These are phyloP conservation scores for Enteromius fasciolatus DNA, from an alignment of 2,797 vertebrate genomes.

Conservation along the genomic window DNA sequence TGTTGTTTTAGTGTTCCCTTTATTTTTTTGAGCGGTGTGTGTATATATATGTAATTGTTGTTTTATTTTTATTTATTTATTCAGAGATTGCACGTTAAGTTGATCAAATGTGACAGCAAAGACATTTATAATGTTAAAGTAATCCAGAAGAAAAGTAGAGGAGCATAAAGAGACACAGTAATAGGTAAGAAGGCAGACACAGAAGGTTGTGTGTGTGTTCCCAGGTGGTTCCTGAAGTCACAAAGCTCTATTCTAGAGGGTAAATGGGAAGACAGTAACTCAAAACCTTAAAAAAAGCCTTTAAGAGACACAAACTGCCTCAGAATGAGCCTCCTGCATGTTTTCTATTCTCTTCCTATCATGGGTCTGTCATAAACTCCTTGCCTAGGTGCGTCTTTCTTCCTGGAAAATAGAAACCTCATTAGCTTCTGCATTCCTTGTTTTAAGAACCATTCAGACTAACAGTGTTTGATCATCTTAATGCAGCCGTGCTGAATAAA, in stretches of 20 bases:
- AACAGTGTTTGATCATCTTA: background rate
- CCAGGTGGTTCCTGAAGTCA: slow-evolving; percentile 28
- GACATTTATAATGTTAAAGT: too few relatives aligned
- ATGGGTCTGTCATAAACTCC: background rate
- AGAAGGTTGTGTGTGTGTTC: background rate
- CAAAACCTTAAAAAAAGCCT: slow-evolving; percentile 19
- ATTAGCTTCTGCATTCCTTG: background rate
- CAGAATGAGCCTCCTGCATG: slow-evolving; percentile 35
- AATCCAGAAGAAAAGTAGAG: background rate
- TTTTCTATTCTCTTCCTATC: slow-evolving; percentile 40
- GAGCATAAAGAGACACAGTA: background rate
- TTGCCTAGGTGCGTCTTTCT: background rate
- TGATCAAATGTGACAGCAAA: too few relatives aligned
- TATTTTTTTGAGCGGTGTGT: too few relatives aligned
- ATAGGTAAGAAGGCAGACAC: background rate
- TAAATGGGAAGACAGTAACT: slow-evolving; percentile 37
- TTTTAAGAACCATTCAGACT: background rate
- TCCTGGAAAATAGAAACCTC: background rate
- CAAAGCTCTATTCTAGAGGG: slow-evolving; percentile 31
- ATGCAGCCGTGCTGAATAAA: background rate
- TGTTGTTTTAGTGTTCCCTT: too few relatives aligned
- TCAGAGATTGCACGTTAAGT: too few relatives aligned
- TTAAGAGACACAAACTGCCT: slow-evolving; percentile 18
- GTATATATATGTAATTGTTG: too few relatives aligned
- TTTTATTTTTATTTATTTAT: too few relatives aligned